Evolutionary conservation across 2,113 vertebrate genomes (phyloP).

Genomic region (Suricata suricatta): DNA sequence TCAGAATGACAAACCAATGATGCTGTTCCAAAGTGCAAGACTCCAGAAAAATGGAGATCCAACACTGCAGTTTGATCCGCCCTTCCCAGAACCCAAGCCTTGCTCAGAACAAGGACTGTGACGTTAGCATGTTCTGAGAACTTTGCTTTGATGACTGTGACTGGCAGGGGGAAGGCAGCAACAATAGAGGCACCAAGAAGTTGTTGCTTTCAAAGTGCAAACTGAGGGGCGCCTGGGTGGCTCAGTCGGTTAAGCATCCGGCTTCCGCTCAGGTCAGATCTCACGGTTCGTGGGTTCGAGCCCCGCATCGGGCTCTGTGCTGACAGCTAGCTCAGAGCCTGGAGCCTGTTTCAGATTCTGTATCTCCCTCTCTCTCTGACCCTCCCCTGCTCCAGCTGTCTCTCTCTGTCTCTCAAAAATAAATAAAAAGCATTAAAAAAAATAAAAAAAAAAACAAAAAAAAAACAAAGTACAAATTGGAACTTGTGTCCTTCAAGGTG

Average conservation of each 20-base stretch:
- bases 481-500: not conserved
- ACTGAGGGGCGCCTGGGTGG: too few relatives aligned
- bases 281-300: too few relatives aligned
- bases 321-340: too few relatives aligned
- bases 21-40: not conserved
- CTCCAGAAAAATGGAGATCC: not conserved
- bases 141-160: not conserved
- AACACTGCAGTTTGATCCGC: not conserved
- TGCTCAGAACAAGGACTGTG: accelerated
- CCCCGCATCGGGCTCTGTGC: too few relatives aligned
- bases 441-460: too few relatives aligned
- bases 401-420: too few relatives aligned
- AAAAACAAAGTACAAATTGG: not conserved
- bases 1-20: not conserved
- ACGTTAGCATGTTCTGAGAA: not conserved
- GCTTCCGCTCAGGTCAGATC: too few relatives aligned
- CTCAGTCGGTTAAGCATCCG: too few relatives aligned
- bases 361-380: too few relatives aligned
- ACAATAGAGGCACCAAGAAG: not conserved
- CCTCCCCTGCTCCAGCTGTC: too few relatives aligned
- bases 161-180: not conserved
- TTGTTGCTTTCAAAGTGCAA: not conserved
- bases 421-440: too few relatives aligned
- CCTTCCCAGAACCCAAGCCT: not conserved
- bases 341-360: too few relatives aligned